Base-by-base conservation (phyloP, 2,797 vertebrate genomes). In the Cyprinella venusta region DNA sequence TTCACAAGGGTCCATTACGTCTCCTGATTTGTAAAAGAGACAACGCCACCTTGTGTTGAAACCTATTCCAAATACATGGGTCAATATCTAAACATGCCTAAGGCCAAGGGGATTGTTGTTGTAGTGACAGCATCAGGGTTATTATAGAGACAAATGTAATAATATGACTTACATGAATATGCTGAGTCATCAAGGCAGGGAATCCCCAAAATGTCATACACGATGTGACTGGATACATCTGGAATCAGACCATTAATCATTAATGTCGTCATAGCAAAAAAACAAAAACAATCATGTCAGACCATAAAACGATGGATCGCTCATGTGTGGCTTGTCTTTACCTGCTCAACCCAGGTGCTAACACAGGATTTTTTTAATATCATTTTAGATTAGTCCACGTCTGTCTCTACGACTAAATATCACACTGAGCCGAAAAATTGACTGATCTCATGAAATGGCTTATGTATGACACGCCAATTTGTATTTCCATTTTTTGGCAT, bases 21-120 rank as follows among this genome's bases (percentile, higher is more conserved):
- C 13, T 45, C 40, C 24, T 33, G 18, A 80, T 6, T n/a, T 70
- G 24, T 19, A 18, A 45, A 45, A 33, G 63, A 50, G 5, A 85
- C 33, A 84, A 79, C 79, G 79, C 81, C 87, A 87, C 81, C 85
- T 87, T 86, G 83, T 88, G 85, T 84, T 74, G 67, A 56, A 85
- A 77, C 45, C 42, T n/a, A 16, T 65, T 86, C 54, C 54, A 4
- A 52, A 16, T 33, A 13, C 52, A 42, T 40, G 56, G 74, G 50
- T 71, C 33, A 71, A 50, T 52, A 61, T 70, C 33, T 72, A 45
- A 40, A 78, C 69, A 79, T 56, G 16, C 24, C 59, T 63, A 61
- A 40, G 15, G 24, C 59, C 54, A 67, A 19, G 18, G n/a, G 24
- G 24, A 45, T 40, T 24, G 24, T 63, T 84, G 40, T 67, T 86